Evolutionary conservation across 2,797 vertebrate genomes (phyloP), one percentile per base, ranked within the genome.

Genomic region (Sebastes minor): DNA sequence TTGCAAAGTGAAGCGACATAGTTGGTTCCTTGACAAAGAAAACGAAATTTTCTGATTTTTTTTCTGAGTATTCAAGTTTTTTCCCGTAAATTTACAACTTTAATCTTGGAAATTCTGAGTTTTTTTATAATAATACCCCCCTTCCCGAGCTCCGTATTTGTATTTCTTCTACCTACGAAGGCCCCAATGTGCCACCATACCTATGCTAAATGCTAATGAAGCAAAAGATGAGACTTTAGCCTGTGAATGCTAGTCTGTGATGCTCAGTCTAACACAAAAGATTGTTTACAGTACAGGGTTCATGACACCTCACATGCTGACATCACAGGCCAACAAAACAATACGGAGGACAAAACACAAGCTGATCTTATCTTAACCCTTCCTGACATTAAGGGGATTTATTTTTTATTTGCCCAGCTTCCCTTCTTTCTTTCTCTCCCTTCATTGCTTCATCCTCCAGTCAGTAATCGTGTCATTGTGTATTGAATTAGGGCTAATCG

Each of bases 341-440:
- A 80, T 13, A 66, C 32, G 23, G 32, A 52, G 55, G 25, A 35
- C 52, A 49, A 72, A 74, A 81, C n/a, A 5, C 25, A 22, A 22
- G 7, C 33, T n/a, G 60, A 69, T 79, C 32, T 60, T 60, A 71
- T 76, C 60, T 27, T 6, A 2, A 12, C 23, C 35, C 65, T 78
- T 85, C 79, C 81, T 70, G 42, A 64, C 30, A 67, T 80, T 61
- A 66, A 66, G 62, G n/a, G n/a, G 18, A 28, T 32, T 80, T 68
- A 2, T 76, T 59, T 71, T 22, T 13, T 30, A 35, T 74, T 61
- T 14, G 5, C 14, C 23, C 23, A 14, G 11, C 33, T 71, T 78
- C 65, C 75, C 35, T 32, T 72, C 62, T 62, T 30, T 14, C 22
- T 46, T 30, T 14, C 18, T 49, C 22, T 22, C 10, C 25, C 4